Evolutionary conservation across 2,797 vertebrate species (phyloP).

Genomic region (Rhadinocentrus ornatus): DNA sequence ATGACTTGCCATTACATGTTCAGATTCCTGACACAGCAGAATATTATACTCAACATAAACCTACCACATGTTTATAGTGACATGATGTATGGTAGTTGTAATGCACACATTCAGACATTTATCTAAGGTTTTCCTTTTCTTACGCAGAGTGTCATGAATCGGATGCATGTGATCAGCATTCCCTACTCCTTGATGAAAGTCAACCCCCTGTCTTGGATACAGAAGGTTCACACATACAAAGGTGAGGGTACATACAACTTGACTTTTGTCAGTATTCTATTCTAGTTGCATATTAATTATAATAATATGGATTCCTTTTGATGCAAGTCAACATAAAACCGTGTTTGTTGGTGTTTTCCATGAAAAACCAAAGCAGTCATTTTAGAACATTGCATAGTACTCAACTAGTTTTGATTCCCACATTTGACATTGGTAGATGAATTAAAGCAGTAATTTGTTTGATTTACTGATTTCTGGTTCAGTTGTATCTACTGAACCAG

Average conservation of each 20-base stretch:
- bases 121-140: constrained; percentile 48
- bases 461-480: neutral
- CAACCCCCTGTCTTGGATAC: constrained; percentile 98
- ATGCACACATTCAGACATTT: constrained; percentile 16
- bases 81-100: constrained; percentile 11
- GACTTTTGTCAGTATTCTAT: neutral
- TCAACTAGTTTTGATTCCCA: constrained; percentile 11
- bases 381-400: neutral
- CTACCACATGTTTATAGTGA: constrained; percentile 18
- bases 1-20: constrained; percentile 20
- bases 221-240: constrained; percentile 95
- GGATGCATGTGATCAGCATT: constrained; percentile 96
- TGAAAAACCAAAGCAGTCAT: too few relatives aligned
- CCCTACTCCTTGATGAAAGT: constrained; percentile 98
- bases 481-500: neutral
- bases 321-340: neutral
- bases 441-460: constrained; percentile 30
- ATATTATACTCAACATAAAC: neutral
- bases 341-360: too few relatives aligned
- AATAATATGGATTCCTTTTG: neutral
- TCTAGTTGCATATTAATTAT: neutral
- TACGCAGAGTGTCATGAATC: constrained; percentile 92
- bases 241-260: constrained; percentile 74
- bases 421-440: constrained; percentile 7
- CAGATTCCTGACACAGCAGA: constrained; percentile 9